Base-by-base conservation (phyloP, 2,797 vertebrate genomes). In the Poeciliopsis presidionis region DNA sequence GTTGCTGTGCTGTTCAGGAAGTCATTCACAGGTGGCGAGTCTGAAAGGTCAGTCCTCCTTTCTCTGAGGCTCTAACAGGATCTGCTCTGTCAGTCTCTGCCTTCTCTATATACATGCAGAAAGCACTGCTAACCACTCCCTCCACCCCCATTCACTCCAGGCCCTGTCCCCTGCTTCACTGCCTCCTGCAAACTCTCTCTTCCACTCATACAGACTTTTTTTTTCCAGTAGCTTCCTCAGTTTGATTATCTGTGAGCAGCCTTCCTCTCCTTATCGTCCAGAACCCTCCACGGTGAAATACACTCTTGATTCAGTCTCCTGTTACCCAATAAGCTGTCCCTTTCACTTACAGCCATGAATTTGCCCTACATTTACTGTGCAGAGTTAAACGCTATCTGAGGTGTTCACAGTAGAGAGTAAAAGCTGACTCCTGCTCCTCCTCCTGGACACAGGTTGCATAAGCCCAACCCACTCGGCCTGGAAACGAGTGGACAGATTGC, bases 31-130 rank as follows among this genome's bases (percentile, higher is more conserved):
- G 86, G 87, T 90, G 81, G 70, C 72, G 69, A 79, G 69, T 79
- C 61, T 81, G 78, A 83, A 90, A 87, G 76, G 78, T 87, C 73
- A 82, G 72, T 28, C 43, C 81, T 85, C 73, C 59, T 75, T 74
- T 81, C 82, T 84, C 69, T 81, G 57, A 69, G 80, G 75, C 74
- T 81, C 81, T 81, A 72, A 53, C 83, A 87, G 86, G 87, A 83
- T 88, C 90, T 91, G 87, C 83, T 89, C 89, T 57, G 25, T 57
- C 86, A 83, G 76, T 67, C 79, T 87, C 81, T 63, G 84, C 82
- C 84, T 84, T 85, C 93, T 90, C 91, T 96, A 93, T 96, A 95
- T 94, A 95, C 81, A 94, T 90, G 74, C 92, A 91, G 83, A 18
- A 47, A 81, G 82, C 55, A 69, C 75, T 69, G 75, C 78, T 81